Evolutionary conservation across 2,888 invertebrate species (phyloP), one percentile per base, ranked within the genome.

Genomic region (Acleris emargana): DNA sequence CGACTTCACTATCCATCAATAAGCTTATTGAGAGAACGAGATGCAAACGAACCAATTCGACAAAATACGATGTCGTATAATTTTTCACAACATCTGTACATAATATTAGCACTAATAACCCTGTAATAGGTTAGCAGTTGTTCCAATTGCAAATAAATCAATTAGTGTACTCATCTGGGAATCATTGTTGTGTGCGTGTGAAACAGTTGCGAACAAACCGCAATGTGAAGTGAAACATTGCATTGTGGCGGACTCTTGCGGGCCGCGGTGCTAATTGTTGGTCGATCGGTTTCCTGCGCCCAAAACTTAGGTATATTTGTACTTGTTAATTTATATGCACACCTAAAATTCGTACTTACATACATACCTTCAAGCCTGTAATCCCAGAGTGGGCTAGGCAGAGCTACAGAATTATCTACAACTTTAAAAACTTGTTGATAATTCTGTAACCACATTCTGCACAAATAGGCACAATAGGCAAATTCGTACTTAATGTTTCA

Each of bases 191-290:
- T 38, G 38, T 58, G 18, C 28, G 54, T 55, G 32, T 57, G 50
- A 50, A 55, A 17, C 49, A 52, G 45, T 43, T 49, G 28, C 50
- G 43, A 22, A 25, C 16, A 38, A 38, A 38, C 9, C 20, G 51
- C 11, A 13, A 22, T n/a, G 49, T 17, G 32, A 20, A 50, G 49
- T 55, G 50, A 45, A 45, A 64, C 54, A 55, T 42, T 55, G 50
- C 50, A 64, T 64, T 64, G 55, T 55, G n/a, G n/a, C n/a, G n/a
- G 59, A 45, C 42, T 64, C 54, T 50, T 5, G 57, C 58, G 50
- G 42, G 20, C 13, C 11, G 32, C 20, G 42, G 43, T 55, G 59
- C 59, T 64, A 64, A 64, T 64, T 64, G 59, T 64, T 60, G 42
- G 18, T 43, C 28, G 32, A 17, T 13, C 28, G 38, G 20, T 64